phyloP scores from a whole-genome alignment of 1,140 invertebrate genomes.

The Neotoxoptera formosana region DNA sequence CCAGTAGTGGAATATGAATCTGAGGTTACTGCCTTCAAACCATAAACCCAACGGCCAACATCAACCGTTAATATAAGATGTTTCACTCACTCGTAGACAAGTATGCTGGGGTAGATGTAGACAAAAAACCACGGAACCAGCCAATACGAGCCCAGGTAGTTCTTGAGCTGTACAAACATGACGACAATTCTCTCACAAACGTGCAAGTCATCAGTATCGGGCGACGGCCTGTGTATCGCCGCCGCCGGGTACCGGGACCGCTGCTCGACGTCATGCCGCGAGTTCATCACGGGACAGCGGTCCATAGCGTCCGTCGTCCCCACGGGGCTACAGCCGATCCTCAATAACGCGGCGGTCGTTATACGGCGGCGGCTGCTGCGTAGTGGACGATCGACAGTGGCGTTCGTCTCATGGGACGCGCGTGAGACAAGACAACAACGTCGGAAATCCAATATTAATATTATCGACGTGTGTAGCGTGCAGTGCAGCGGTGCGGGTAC shows the following conservation, averaged over 20 bases:
- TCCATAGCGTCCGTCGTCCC: neutral
- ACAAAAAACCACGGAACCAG: conserved; percentile 36
- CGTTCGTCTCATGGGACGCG: conserved; percentile 36
- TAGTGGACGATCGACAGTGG: neutral
- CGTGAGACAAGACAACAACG: neutral
- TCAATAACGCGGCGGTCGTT: neutral
- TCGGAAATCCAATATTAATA: neutral
- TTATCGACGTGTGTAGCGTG: neutral
- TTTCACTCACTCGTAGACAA: conserved; percentile 44
- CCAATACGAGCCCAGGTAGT: conserved; percentile 39
- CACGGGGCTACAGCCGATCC: neutral
- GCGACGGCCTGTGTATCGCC: neutral
- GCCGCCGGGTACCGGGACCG: neutral
- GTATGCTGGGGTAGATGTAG: conserved; percentile 42
- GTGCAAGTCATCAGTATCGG: neutral
- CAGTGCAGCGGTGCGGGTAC: too few species aligned
- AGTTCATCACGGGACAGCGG: neutral
- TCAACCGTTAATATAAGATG: neutral
- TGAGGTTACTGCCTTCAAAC: neutral
- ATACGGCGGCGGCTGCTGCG: neutral
- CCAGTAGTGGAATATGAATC: neutral
- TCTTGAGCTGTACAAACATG: conserved; percentile 33
- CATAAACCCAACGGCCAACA: neutral
- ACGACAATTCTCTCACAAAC: conserved; percentile 25
- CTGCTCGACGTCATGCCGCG: neutral